These are phyloP conservation scores for Umimayanthus chanpuru DNA, from an alignment of 92 coral and sea anemone genomes.

Conservation along the genomic window DNA sequence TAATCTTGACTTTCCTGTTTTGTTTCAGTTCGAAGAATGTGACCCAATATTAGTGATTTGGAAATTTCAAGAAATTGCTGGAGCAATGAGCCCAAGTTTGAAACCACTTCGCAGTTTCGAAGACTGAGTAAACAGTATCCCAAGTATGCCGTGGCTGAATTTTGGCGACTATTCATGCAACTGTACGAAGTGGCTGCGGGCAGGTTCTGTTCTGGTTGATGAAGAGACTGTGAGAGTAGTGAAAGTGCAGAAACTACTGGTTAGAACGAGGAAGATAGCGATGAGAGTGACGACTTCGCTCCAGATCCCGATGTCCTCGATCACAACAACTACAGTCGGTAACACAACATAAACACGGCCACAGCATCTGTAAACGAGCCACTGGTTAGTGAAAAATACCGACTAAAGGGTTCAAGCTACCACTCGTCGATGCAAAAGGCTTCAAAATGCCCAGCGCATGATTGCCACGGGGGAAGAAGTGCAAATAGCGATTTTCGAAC, in stretches of 20 bases:
- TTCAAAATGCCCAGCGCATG: neutral
- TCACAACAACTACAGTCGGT: neutral
- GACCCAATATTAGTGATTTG: constrained; percentile 5
- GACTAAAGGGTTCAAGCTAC: constrained; percentile 24
- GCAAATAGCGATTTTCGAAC: neutral
- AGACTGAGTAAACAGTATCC: neutral
- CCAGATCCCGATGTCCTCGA: too few relatives aligned
- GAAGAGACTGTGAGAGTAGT: neutral
- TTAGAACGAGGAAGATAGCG: too few relatives aligned
- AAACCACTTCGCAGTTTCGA: constrained; percentile 8
- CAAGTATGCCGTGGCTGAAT: too few relatives aligned
- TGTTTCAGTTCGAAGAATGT: constrained; percentile 10
- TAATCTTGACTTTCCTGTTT: neutral
- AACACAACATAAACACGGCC: neutral
- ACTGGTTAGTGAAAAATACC: constrained; percentile 5
- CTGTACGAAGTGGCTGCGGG: neutral
- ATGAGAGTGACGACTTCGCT: too few relatives aligned
- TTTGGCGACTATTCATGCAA: too few relatives aligned
- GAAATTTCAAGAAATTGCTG: constrained; percentile 15
- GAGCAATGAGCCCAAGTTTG: neutral
- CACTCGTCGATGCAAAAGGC: constrained; percentile 42
- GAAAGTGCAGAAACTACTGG: neutral
- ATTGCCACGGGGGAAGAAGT: neutral
- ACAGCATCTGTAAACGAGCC: neutral
- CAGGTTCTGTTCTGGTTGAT: neutral